Conservation (phyloP, 2,888 invertebrate species). For the Chironomus riparius region DNA sequence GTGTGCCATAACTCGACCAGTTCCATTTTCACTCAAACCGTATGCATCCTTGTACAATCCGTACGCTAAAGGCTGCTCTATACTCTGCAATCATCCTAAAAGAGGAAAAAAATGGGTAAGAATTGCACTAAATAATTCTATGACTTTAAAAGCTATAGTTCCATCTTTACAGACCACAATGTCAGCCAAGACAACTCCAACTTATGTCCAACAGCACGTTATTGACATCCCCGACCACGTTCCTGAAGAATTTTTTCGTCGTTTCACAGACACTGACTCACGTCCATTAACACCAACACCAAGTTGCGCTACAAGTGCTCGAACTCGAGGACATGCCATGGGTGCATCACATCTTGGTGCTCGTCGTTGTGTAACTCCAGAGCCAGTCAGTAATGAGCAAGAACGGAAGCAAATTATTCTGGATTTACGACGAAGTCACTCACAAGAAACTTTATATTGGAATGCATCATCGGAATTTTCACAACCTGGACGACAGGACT, state of each 20-base stretch:
- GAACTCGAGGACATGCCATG: conserved; percentile 54
- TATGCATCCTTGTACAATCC: conserved; percentile 76
- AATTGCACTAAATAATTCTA: background rate
- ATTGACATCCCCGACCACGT: conserved; percentile 49
- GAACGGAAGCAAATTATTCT: conserved; percentile 62
- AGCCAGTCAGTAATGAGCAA: conserved; percentile 46
- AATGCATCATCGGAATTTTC: conserved; percentile 44
- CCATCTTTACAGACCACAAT: background rate
- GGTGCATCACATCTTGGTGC: conserved; percentile 46
- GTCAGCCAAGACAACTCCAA: conserved; percentile 29
- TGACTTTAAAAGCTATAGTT: no score
- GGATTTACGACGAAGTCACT: conserved; percentile 59
- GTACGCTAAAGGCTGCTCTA: conserved; percentile 68
- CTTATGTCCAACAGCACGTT: conserved; percentile 33
- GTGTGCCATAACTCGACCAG: conserved; percentile 53
- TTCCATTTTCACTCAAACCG: conserved; percentile 65
- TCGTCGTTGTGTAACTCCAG: conserved; percentile 60
- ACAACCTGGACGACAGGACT: conserved; percentile 35
- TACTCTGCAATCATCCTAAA: conserved; percentile 77
- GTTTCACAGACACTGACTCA: conserved; percentile 78
- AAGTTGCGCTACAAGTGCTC: conserved; percentile 58
- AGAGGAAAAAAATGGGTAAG: conserved; percentile 58
- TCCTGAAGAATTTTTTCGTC: conserved; percentile 66
- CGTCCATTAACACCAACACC: conserved; percentile 72
- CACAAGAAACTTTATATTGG: conserved; percentile 51